Base-by-base conservation (phyloP, 2,113 vertebrate species). In the Bubalus kerabau region DNA sequence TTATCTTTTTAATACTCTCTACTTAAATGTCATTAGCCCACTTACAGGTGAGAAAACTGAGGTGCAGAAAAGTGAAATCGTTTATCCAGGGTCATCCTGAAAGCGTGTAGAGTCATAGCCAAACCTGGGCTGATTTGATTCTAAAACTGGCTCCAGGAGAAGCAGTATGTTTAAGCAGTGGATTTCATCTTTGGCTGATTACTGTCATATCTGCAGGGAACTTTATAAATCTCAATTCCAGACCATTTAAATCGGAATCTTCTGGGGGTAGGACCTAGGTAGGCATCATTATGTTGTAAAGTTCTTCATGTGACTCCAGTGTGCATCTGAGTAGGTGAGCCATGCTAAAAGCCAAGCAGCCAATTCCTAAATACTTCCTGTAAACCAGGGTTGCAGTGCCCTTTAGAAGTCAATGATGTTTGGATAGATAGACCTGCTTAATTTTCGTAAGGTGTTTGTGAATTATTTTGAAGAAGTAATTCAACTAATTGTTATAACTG, bases 331-430 rank as follows among this genome's bases (percentile, higher is more conserved):
- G 7, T 14, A 30, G 26, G 21, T 46, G 3, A 32, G 1, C 36
- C 43, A 2, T 1, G 0, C 17, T 36, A 24, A 17, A 23, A 28
- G 36, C 36, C 30, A 32, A 8, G 74, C 36, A 12, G 23, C 15
- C 16, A 30, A 11, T 52, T 90, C 60, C 16, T 9, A 64, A 7
- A 1, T 24, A n/a, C 54, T 59, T 87, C 81, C 21, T 48, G 7
- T 64, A 28, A 23, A 43, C 1, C n/a, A 16, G 2, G 0, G 0
- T 12, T 59, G 56, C 24, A n/a, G 0, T 23, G 24, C 26, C 21
- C 56, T 78, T 56, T n/a, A n/a, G 64, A 30, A 71, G 36, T 71
- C 48, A 48, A 6, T n/a, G 40, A 3, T 46, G 7, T 48, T 28
- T 36, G 16, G n/a, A 13, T 46, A 24, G 14, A 15, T 5, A 24